A percentile compares a stretch with the other conserved stretches of the same genome.
phyloP scores from a whole-genome alignment of 2,797 vertebrate species.

The Silurus aristotelis region DNA sequence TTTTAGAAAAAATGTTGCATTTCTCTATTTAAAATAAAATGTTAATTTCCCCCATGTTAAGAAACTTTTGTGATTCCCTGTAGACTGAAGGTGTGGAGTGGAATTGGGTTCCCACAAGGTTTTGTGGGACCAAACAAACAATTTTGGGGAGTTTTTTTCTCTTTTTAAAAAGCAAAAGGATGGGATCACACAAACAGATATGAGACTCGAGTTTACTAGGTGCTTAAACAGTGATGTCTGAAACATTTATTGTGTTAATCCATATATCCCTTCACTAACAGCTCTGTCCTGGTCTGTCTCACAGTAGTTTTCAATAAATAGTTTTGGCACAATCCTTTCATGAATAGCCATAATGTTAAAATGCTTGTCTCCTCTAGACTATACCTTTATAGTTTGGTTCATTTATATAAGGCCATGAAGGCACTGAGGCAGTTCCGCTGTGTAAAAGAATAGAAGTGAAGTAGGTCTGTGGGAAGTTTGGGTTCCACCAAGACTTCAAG shows the following conservation, averaged over 20 bases:
- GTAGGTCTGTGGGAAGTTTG: conserved; percentile 69
- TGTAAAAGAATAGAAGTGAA: conserved; percentile 70
- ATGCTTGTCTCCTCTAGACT: conserved; percentile 3
- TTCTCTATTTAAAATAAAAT: no score
- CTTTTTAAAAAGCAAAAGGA: neutral
- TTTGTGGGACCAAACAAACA: no score
- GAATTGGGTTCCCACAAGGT: no score
- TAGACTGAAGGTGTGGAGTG: neutral
- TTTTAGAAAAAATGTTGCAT: no score
- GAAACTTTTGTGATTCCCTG: no score
- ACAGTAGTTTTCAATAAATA: neutral
- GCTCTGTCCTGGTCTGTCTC: neutral
- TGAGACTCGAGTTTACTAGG: neutral
- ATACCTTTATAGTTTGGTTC: conserved; percentile 68
- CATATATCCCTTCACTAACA: neutral
- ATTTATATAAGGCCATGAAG: conserved; percentile 66
- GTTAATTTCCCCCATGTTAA: no score
- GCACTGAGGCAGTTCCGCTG: conserved; percentile 69
- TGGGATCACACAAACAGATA: neutral
- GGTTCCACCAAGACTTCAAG: conserved; percentile 65
- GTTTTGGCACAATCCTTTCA: no score
- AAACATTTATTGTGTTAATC: neutral
- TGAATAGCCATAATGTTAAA: neutral
- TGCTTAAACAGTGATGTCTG: neutral
- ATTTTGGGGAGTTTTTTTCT: neutral